A percentile compares a stretch with the other conserved stretches of the same genome.
Conservation (phyloP, 2,888 invertebrate species). For the Campaea margaritaria region DNA sequence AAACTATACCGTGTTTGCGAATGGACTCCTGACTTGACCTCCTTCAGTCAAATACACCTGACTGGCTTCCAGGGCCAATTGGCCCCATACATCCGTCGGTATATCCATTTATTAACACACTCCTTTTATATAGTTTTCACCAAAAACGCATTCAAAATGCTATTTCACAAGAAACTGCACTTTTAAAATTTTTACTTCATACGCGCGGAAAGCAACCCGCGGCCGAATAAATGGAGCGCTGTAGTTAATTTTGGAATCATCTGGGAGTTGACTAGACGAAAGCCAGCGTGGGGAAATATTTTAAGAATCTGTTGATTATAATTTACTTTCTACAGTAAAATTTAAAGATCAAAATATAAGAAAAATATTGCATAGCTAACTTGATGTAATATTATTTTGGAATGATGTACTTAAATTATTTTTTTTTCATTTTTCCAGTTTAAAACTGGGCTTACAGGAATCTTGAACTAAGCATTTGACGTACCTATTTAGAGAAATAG, state of each 20-base stretch:
- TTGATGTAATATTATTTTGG: no score
- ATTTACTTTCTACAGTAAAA: conserved; percentile 39
- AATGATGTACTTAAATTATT: neutral
- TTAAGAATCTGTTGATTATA: conserved; percentile 53
- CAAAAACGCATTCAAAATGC: conserved; percentile 49
- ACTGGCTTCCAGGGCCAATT: conserved; percentile 93
- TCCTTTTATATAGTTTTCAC: conserved; percentile 48
- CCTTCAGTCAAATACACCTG: conserved; percentile 94
- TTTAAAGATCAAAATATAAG: neutral
- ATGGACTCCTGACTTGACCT: conserved; percentile 91
- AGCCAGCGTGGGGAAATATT: conserved; percentile 56
- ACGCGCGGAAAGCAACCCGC: conserved; percentile 65
- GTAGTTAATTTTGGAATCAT: conserved; percentile 81
- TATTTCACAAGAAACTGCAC: conserved; percentile 44
- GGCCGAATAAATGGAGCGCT: conserved; percentile 72
- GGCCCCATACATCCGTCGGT: conserved; percentile 94
- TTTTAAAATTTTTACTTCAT: conserved; percentile 61
- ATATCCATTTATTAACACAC: conserved; percentile 85
- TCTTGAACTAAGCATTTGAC: neutral
- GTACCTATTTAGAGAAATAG: neutral
- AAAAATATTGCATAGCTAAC: no score
- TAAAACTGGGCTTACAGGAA: no score
- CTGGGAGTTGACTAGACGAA: conserved; percentile 70
- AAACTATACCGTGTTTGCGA: conserved; percentile 91
- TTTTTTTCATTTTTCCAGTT: neutral